phyloP scores from a whole-genome alignment of 2,888 invertebrate species.

The Macrophya annulata region DNA sequence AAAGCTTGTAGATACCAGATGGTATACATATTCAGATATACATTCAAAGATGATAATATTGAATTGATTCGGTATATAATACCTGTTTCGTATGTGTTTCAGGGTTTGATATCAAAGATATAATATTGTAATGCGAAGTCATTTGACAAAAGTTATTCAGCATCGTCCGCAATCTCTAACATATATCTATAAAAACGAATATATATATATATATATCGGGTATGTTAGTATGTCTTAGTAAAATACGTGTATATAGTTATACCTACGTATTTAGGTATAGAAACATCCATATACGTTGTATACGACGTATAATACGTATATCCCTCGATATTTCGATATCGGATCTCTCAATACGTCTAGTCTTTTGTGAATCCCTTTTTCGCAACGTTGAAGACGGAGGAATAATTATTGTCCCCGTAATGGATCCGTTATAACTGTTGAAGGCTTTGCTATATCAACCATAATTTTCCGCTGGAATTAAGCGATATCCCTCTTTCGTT shows the following conservation, averaged over 20 bases:
- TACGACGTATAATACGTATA: constrained; percentile 12
- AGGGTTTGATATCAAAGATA: constrained; percentile 14
- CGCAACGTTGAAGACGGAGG: constrained; percentile 12
- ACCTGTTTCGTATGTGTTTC: constrained; percentile 34
- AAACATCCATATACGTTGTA: neutral
- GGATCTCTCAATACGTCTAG: constrained; percentile 47
- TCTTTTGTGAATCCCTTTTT: constrained; percentile 37
- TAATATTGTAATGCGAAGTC: neutral
- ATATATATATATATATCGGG: too few species aligned
- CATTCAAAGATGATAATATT: constrained; percentile 23
- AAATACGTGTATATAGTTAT: too few species aligned
- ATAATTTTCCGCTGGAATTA: constrained; percentile 43
- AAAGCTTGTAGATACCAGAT: neutral
- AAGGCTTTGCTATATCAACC: constrained; percentile 27
- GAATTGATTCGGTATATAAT: constrained; percentile 37
- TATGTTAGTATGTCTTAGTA: neutral
- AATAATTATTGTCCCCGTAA: constrained; percentile 48
- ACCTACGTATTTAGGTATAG: too few species aligned
- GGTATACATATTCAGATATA: constrained; percentile 15
- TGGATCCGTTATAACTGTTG: constrained; percentile 46
- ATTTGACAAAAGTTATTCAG: constrained; percentile 51
- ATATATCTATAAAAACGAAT: neutral
- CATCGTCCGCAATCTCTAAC: constrained; percentile 20
- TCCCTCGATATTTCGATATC: constrained; percentile 39
- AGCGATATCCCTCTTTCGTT: constrained; percentile 50